Evolutionary conservation across 1,140 invertebrate species (phyloP).

Genomic region (Leptonema lineaticorne): DNA sequence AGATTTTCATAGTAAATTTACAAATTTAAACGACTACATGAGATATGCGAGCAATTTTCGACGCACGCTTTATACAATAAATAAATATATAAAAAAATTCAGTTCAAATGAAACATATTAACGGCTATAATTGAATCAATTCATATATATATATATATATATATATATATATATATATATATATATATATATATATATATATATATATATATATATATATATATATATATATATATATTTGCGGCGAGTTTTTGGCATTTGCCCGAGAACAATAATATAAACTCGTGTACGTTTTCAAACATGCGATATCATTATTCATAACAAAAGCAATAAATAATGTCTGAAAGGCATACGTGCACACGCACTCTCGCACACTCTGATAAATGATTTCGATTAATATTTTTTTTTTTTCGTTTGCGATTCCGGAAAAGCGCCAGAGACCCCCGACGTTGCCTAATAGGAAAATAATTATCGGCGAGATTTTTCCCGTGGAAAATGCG

Average conservation of each 20-base stretch:
- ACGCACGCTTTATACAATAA: no score
- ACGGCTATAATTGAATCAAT: background rate
- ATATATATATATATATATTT: background rate
- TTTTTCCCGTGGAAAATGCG: no score
- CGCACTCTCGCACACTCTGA: no score
- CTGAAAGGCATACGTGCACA: background rate
- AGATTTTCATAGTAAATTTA: no score
- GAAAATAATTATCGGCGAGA: conserved; percentile 6
- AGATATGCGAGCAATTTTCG: no score
- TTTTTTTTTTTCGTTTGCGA: no score
- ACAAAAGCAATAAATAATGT: background rate
- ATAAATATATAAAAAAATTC: no score
- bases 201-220: background rate
- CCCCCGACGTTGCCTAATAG: background rate
- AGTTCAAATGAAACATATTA: no score
- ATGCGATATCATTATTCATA: conserved; percentile 10
- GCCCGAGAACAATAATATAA: no score
- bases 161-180: background rate
- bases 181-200: background rate
- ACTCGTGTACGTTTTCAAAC: background rate
- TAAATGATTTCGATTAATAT: conserved; percentile 17
- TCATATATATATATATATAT: background rate
- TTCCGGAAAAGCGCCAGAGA: no score
- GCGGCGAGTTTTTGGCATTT: background rate
- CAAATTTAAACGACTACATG: no score